A percentile compares a stretch with the other conserved stretches of the same genome.
These are phyloP conservation scores for Myotis vivesi DNA, from an alignment of 2,797 vertebrate genomes.

Conservation along the genomic window DNA sequence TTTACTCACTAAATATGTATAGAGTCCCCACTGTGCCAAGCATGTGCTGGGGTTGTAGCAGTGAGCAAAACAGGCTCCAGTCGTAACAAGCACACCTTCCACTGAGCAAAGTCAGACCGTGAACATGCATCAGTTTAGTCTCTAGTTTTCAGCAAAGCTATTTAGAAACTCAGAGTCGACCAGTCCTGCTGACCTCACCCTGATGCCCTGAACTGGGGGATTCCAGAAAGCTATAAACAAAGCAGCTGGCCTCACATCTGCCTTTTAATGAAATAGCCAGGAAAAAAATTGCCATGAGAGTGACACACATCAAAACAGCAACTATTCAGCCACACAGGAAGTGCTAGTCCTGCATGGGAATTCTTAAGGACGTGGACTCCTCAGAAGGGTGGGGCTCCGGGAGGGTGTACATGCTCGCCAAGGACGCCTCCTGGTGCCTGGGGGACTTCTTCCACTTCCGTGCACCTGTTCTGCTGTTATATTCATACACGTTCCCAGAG, in stretches of 20 bases:
- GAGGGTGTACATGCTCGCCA: background rate
- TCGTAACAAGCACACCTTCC: background rate
- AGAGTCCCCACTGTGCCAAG: background rate
- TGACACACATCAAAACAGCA: background rate
- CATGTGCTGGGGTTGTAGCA: background rate
- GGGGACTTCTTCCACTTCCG: slow-evolving; percentile 77
- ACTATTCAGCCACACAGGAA: background rate
- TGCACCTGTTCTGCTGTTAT: slow-evolving; percentile 81
- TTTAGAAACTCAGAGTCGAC: background rate
- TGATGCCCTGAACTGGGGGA: background rate
- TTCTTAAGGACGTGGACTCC: background rate
- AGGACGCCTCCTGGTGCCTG: background rate
- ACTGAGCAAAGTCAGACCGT: background rate
- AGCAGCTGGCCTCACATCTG: background rate
- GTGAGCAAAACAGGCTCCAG: background rate
- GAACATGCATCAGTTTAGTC: background rate
- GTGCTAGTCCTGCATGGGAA: background rate
- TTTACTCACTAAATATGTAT: background rate
- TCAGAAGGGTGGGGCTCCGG: background rate
- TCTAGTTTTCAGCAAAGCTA: slow-evolving; percentile 10
- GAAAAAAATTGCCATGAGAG: background rate
- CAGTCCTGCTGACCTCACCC: background rate
- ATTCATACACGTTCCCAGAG: slow-evolving; percentile 78
- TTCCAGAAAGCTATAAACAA: background rate
- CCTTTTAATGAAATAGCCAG: background rate